Percentiles rank a stretch among this genome's conserved stretches.
Conservation (phyloP, 92 coral and sea anemone genomes). For the Hydrozoanthus gracilis region DNA sequence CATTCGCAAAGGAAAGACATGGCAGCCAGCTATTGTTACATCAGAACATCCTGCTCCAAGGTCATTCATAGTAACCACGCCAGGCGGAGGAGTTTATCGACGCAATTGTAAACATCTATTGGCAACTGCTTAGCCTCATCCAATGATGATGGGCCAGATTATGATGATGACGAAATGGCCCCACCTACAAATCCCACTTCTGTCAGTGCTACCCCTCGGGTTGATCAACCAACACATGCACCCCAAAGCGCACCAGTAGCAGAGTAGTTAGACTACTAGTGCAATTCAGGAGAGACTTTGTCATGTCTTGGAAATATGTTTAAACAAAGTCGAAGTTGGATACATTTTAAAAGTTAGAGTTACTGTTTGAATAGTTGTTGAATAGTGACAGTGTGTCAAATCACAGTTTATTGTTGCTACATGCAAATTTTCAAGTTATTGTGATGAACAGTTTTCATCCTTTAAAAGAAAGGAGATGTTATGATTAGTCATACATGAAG, state of each 20-base stretch:
- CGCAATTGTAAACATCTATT: conserved; percentile 57
- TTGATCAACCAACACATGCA: conserved; percentile 9
- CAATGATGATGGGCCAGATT: not conserved
- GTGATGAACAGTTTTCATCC: not conserved
- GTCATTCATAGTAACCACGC: conserved; percentile 56
- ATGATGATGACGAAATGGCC: not conserved
- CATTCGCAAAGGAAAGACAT: not conserved
- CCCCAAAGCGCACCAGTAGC: conserved; percentile 11
- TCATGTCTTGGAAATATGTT: not conserved
- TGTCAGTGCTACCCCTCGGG: not conserved
- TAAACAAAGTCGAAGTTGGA: not conserved
- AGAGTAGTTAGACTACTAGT: conserved; percentile 16
- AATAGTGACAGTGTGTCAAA: conserved; percentile 9
- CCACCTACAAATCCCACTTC: not conserved
- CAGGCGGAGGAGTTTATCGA: conserved; percentile 60
- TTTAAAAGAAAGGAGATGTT: conserved; percentile 22
- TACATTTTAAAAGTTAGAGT: not conserved
- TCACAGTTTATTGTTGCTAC: conserved; percentile 20
- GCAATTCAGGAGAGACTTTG: conserved; percentile 9
- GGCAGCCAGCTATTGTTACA: conserved; percentile 14
- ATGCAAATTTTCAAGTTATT: not conserved
- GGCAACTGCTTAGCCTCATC: conserved; percentile 20
- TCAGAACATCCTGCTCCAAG: conserved; percentile 36
- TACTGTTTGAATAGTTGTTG: not conserved
- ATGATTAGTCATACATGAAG: conserved; percentile 34